Percentiles rank a stretch among this genome's conserved stretches.
Evolutionary conservation across 2,113 vertebrate genomes (phyloP).

Genomic region (Microtus richardsoni): DNA sequence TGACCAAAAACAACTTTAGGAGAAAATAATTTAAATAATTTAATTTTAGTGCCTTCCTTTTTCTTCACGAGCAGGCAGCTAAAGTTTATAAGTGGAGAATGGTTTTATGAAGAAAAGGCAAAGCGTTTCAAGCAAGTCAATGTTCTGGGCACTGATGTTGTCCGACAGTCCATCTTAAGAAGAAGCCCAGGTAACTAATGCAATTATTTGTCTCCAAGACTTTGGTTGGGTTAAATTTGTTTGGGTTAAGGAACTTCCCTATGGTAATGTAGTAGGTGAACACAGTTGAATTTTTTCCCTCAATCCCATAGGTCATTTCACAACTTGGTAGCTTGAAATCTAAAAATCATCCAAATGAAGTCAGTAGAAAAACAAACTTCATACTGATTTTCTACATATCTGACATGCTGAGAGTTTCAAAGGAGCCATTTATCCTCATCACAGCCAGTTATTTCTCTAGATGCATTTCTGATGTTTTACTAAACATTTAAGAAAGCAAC

Average conservation of each 20-base stretch:
- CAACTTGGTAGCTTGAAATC: not conserved
- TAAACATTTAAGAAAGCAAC: slow-evolving; percentile 39
- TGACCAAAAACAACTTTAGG: not conserved
- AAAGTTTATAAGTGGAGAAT: slow-evolving; percentile 95
- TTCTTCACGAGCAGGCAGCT: slow-evolving; percentile 89
- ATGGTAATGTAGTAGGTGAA: not conserved
- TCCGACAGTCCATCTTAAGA: slow-evolving; percentile 94
- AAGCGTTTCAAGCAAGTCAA: slow-evolving; percentile 92
- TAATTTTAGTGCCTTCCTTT: slow-evolving; percentile 5
- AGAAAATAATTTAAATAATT: not conserved
- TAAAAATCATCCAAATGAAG: slow-evolving; percentile 5
- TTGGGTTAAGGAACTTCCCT: not conserved
- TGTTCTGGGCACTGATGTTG: slow-evolving; percentile 90
- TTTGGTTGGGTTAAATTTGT: not conserved
- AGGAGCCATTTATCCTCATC: slow-evolving; percentile 40
- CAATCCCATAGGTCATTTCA: slow-evolving; percentile 29
- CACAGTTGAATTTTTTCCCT: slow-evolving; percentile 37
- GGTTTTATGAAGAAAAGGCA: slow-evolving; percentile 97
- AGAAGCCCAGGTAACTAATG: slow-evolving; percentile 87
- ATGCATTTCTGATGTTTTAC: slow-evolving; percentile 27
- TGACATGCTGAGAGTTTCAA: slow-evolving; percentile 18
- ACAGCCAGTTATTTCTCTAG: slow-evolving; percentile 3
- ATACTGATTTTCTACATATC: slow-evolving; percentile 25
- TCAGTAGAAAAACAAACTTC: slow-evolving; percentile 53
- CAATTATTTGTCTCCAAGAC: slow-evolving; percentile 19